Base-by-base conservation (phyloP, 2,888 invertebrate species). In the Amblyjoppa proteus region DNA sequence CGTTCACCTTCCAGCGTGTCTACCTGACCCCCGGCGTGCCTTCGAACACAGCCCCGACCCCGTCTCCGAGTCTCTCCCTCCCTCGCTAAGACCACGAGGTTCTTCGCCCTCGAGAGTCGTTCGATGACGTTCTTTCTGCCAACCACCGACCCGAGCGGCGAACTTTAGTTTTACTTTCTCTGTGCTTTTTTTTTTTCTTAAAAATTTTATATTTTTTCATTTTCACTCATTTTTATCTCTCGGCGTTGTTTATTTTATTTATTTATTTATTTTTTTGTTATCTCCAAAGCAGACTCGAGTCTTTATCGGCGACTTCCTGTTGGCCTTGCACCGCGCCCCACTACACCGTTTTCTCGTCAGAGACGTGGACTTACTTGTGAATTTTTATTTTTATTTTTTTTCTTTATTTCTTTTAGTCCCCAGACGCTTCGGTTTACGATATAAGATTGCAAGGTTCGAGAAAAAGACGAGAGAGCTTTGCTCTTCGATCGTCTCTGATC, bases 11-110 rank as follows among this genome's bases (percentile, higher is more conserved):
- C 80, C 64, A 80, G 74, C 79, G 70, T 78, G 78, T 81, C 84
- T 84, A 77, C 77, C 81, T 81, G 84, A 84, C 81, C 81, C 81
- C 61, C 84, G 68, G 73, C 81, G 41, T 81, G 80, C 81, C 66
- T 77, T 38, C 75, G 28, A 58, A 81, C 51, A 34, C 45, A 76
- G 70, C 80, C 69, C 56, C 79, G 58, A 61, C 70, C 82, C 70
- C 64, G 34, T 75, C 79, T 49, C 53, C 41, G 53, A 51, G 71
- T 77, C 81, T 53, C 20, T 53, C 53, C 9, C 53, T 53, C 53
- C 20, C 53, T 53, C 53, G 20, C 53, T 38, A 56, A 20, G 56
- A 70, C 76, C 58, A 70, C 70, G 51, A 75, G 58, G 76, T 81
- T 77, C 68, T 68, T 85, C 85, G 80, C 74, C 70, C 64, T 84